These are phyloP conservation scores for Dendrocincla fuliginosa DNA, from an alignment of 2,797 vertebrate species.

Conservation along the genomic window DNA sequence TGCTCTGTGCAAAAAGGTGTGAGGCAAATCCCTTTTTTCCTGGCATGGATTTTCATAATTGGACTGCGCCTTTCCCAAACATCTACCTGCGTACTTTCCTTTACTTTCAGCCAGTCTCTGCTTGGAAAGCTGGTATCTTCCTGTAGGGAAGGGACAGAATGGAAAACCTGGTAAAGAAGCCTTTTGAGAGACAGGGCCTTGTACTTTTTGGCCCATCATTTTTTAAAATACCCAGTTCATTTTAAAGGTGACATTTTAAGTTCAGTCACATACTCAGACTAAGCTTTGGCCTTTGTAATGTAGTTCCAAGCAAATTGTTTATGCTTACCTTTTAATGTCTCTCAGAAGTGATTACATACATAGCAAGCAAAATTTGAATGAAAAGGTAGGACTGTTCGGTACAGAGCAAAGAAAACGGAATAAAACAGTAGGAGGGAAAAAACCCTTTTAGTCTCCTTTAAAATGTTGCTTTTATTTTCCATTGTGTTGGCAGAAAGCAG, in stretches of 20 bases:
- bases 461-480: slow-evolving; percentile 49
- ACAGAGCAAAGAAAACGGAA: background rate
- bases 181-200: background rate
- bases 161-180: background rate
- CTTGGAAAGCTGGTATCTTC: background rate
- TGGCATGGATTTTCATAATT: background rate
- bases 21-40: background rate
- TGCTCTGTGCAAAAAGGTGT: background rate
- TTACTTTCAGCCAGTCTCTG: background rate
- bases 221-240: background rate
- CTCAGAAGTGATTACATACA: background rate
- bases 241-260: background rate
- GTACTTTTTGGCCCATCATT: background rate
- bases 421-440: slow-evolving; percentile 17
- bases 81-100: background rate
- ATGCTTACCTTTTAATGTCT: background rate
- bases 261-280: background rate
- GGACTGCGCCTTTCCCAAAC: background rate
- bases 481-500: slow-evolving; percentile 41
- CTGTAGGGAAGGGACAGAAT: background rate
- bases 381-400: background rate
- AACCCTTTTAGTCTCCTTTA: slow-evolving; percentile 33
- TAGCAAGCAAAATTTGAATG: background rate
- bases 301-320: slow-evolving; percentile 8
- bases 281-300: background rate